These are phyloP conservation scores for Lithophane socia DNA, from an alignment of 2,888 invertebrate genomes.

Conservation along the genomic window DNA sequence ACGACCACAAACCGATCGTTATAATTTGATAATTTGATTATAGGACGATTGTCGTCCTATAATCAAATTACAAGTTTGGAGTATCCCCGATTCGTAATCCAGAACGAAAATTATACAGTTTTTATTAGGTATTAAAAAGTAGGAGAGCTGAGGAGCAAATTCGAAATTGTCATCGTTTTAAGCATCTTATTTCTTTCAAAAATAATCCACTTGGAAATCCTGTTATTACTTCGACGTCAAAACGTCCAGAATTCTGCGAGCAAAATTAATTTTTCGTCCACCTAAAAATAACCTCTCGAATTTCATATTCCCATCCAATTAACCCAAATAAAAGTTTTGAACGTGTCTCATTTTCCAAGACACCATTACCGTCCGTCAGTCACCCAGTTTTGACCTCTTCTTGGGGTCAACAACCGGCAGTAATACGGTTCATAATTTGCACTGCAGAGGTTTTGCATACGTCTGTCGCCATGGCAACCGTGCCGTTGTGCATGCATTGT, in stretches of 20 bases:
- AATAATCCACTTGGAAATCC: background rate
- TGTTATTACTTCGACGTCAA: background rate
- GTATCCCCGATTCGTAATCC: background rate
- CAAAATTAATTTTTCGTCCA: slow-evolving; percentile 22
- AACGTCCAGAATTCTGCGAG: background rate
- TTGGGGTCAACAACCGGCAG: slow-evolving; percentile 47
- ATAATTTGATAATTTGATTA: too few relatives aligned
- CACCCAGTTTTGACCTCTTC: slow-evolving; percentile 30
- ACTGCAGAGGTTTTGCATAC: slow-evolving; percentile 71
- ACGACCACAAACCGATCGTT: slow-evolving; percentile 16
- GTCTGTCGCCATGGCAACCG: slow-evolving; percentile 66
- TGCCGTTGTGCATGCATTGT: slow-evolving; percentile 22
- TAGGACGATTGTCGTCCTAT: too few relatives aligned
- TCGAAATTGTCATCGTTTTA: background rate
- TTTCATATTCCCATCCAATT: slow-evolving; percentile 52
- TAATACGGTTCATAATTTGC: slow-evolving; percentile 58
- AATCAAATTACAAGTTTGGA: slow-evolving; percentile 26
- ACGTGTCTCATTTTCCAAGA: slow-evolving; percentile 31
- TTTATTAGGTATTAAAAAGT: background rate
- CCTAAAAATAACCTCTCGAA: slow-evolving; percentile 39
- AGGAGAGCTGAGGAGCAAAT: too few relatives aligned
- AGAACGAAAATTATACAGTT: background rate
- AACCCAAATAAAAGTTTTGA: slow-evolving; percentile 56
- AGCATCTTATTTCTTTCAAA: background rate
- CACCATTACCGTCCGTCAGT: slow-evolving; percentile 27